phyloP scores from a whole-genome alignment of 2,113 vertebrate genomes.

The Lepisosteus osseus region DNA sequence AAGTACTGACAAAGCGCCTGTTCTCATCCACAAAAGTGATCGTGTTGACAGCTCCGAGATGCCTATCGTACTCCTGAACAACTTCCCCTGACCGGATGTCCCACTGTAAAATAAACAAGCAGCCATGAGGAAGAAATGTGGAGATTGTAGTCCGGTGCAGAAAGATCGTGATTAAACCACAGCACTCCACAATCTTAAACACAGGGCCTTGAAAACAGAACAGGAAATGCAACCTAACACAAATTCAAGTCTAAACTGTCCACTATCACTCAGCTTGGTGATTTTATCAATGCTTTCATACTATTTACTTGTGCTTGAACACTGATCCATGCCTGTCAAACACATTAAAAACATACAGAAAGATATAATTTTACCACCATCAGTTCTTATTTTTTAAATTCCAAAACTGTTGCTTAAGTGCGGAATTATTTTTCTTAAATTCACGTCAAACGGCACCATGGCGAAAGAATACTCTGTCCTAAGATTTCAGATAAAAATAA shows the following conservation, averaged over 20 bases:
- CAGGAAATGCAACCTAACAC: neutral
- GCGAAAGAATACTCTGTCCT: too few species aligned
- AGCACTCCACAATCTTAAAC: too few species aligned
- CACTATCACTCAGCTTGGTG: neutral
- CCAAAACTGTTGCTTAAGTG: too few species aligned
- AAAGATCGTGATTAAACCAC: neutral
- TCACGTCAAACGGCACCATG: too few species aligned
- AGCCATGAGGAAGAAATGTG: neutral
- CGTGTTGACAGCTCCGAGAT: conserved; percentile 97
- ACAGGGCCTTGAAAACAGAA: neutral
- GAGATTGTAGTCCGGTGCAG: neutral
- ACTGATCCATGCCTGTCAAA: too few species aligned
- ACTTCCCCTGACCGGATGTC: conserved; percentile 91
- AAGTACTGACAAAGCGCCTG: conserved; percentile 96
- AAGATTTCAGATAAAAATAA: too few species aligned
- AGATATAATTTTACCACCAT: too few species aligned
- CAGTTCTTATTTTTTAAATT: too few species aligned
- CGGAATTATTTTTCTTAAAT: too few species aligned
- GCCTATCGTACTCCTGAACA: conserved; percentile 95
- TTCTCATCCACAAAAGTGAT: conserved; percentile 99
- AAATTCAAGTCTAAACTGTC: neutral
- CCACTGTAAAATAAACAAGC: conserved; percentile 68
- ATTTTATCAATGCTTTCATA: neutral
- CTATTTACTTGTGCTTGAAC: neutral
- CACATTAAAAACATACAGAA: too few species aligned